Evolutionary conservation across 1,140 invertebrate species (phyloP), one percentile per base, ranked within the genome.

Genomic region (Trichonephila clavata): DNA sequence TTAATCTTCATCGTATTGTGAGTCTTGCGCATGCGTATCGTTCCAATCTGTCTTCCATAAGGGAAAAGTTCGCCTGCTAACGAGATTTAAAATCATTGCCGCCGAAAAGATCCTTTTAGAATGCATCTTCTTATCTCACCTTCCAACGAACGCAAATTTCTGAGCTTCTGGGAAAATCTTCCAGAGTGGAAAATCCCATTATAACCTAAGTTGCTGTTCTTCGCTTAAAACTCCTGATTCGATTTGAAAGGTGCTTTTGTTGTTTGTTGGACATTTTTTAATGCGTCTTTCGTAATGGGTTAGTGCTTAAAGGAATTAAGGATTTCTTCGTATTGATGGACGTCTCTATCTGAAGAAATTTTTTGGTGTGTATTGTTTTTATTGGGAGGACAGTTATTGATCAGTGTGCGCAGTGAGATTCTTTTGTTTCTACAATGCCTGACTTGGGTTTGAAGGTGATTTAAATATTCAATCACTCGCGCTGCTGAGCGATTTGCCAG

Each of bases 151-250:
- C 43, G 89, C 89, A 90, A 90, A 90, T 90, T 90, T 89, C 39
- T 24, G 63, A 61, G 63, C 63, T 71, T 80, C 71, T 59, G 57
- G 68, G 57, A 90, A 90, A 80, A 71, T 89, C 87, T 80, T 60
- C 16, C n/a, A 71, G 89, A 90, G 89, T 90, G 71, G 89, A 90
- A 90, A 90, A 90, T 90, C 88, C 77, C 59, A 90, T 90, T 90
- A 90, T 60, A 81, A 24, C 68, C 39, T 27, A 80, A 80, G 65
- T 77, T 81, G 89, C 68, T 80, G 89, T 81, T 90, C 68, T 71
- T 68, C 77, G 89, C 89, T 90, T 81, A 60, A 90, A 90, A 90
- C 71, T 90, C 89, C 21, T 90, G 50, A 90, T 90, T 90, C 89
- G 71, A 90, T 90, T 90, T 80, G 89, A 90, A 39, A 90, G 89